These are phyloP conservation scores for Hetaerina titia DNA, from an alignment of 2,888 invertebrate species.

Conservation along the genomic window DNA sequence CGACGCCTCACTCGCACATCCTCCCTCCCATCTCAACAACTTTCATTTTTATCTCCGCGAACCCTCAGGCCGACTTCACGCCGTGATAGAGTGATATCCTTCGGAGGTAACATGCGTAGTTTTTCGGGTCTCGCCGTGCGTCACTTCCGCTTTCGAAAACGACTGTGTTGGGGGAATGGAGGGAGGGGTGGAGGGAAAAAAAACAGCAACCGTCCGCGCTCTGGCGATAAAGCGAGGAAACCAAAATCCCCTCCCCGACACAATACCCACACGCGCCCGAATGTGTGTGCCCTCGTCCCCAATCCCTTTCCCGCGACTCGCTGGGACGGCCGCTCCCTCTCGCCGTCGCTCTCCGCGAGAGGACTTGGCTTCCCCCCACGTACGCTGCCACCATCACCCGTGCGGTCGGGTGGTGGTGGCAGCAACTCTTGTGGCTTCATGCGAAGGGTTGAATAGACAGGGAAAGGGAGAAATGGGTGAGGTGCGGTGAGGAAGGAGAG, in stretches of 20 bases:
- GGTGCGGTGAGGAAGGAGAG: not conserved
- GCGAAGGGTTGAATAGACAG: not conserved
- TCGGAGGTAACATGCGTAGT: no score
- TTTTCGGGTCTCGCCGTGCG: not conserved
- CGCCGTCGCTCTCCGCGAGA: no score
- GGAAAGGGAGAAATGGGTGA: not conserved
- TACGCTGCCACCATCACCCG: not conserved
- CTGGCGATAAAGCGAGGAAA: not conserved
- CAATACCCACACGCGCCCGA: not conserved
- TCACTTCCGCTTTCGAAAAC: constrained; percentile 48
- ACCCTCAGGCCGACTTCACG: no score
- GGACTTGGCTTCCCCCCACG: not conserved
- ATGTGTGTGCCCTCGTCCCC: not conserved
- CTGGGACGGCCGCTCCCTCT: no score
- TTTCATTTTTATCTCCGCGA: no score
- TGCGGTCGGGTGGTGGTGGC: not conserved
- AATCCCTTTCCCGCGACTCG: no score
- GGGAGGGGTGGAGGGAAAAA: no score
- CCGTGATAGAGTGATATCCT: no score
- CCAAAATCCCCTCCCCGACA: constrained; percentile 4
- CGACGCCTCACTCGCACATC: no score
- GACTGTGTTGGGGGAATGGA: not conserved
- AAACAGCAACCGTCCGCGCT: no score
- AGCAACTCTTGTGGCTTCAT: not conserved
- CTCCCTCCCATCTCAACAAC: no score